These are phyloP conservation scores for Phoenoteleia sp. DNA, from an alignment of 2,888 invertebrate genomes.

Conservation along the genomic window DNA sequence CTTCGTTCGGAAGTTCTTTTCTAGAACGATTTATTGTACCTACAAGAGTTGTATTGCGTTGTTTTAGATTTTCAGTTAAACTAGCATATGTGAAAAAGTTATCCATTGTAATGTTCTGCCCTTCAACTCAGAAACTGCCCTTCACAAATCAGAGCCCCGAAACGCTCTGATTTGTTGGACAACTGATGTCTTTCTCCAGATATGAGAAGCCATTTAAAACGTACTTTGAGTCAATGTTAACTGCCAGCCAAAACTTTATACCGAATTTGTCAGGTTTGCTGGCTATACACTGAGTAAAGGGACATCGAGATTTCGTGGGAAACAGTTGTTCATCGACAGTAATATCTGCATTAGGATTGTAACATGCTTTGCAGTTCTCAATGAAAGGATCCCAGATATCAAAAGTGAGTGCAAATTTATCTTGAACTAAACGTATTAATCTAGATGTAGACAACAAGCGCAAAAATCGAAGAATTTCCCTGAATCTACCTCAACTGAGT, in stretches of 20 bases:
- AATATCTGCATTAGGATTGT: slow-evolving; percentile 69
- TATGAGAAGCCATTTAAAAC: slow-evolving; percentile 68
- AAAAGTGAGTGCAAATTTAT: slow-evolving; percentile 75
- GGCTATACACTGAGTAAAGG: slow-evolving; percentile 79
- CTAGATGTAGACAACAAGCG: slow-evolving; percentile 63
- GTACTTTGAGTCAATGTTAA: slow-evolving; percentile 60
- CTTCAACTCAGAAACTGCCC: too few relatives aligned
- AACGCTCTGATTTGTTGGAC: slow-evolving; percentile 50
- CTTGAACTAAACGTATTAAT: slow-evolving; percentile 65
- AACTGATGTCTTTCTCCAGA: slow-evolving; percentile 69
- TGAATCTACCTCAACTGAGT: slow-evolving; percentile 54
- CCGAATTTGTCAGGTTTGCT: slow-evolving; percentile 75
- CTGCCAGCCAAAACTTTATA: slow-evolving; percentile 71
- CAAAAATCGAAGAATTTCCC: slow-evolving; percentile 58
- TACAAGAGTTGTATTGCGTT: slow-evolving; percentile 32
- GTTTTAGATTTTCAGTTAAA: slow-evolving; percentile 33
- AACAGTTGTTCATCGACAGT: slow-evolving; percentile 78
- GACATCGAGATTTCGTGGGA: slow-evolving; percentile 77
- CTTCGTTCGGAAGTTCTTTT: slow-evolving; percentile 28
- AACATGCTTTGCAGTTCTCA: slow-evolving; percentile 68
- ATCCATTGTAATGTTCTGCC: slow-evolving; percentile 54
- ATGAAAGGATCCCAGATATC: slow-evolving; percentile 74
- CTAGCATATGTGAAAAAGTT: slow-evolving; percentile 55
- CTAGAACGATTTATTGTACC: slow-evolving; percentile 43
- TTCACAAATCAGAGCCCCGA: too few relatives aligned